These are phyloP conservation scores for Syngnathus floridae DNA, from an alignment of 2,113 vertebrate species.

Conservation along the genomic window DNA sequence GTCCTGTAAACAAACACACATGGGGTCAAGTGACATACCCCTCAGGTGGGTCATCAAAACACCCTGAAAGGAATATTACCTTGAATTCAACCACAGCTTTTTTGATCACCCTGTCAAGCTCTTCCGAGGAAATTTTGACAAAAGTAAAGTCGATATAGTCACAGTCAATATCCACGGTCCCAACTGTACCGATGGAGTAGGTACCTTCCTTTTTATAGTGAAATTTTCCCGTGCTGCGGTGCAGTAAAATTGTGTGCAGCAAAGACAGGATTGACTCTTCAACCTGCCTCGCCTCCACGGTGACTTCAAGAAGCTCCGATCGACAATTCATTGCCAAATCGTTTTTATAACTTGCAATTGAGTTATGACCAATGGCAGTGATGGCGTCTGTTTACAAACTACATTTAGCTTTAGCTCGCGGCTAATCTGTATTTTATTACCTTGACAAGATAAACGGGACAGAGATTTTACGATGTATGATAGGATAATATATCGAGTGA, in stretches of 20 bases:
- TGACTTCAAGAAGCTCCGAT: conserved; percentile 90
- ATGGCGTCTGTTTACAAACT: conserved; percentile 10
- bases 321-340: conserved; percentile 85
- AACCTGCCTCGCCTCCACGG: conserved; percentile 90
- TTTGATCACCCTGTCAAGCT: conserved; percentile 87
- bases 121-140: conserved; percentile 86
- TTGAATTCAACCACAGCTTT: conserved; percentile 91
- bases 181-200: conserved; percentile 95
- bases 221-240: conserved; percentile 97
- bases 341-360: conserved; percentile 16
- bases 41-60: neutral
- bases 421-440: conserved; percentile 36
- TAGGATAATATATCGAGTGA: neutral
- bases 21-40: conserved; percentile 1
- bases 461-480: neutral
- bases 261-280: conserved; percentile 89
- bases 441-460: conserved; percentile 3
- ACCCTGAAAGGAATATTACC: conserved; percentile 55
- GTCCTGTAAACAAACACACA: conserved; percentile 69
- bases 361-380: neutral
- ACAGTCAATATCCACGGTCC: conserved; percentile 90
- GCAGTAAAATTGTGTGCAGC: conserved; percentile 88
- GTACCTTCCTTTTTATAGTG: conserved; percentile 99
- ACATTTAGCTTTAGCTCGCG: neutral
- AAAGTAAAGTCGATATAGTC: conserved; percentile 96